Conservation (phyloP, 2,113 vertebrate genomes). For the Albula goreensis region DNA sequence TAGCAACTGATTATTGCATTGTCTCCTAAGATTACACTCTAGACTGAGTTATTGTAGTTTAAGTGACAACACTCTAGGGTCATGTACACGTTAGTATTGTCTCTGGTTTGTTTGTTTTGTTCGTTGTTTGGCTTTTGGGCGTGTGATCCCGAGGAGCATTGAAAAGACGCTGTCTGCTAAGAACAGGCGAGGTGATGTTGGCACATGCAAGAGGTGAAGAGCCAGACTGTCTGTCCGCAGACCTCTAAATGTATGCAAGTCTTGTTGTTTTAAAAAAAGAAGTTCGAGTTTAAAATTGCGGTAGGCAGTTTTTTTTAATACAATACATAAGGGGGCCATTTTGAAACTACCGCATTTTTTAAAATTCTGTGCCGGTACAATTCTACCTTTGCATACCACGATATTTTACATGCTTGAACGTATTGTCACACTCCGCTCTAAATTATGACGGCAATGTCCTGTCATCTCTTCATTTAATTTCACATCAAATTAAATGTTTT, state of each 20-base stretch:
- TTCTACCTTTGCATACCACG: too few species aligned
- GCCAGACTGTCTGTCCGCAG: not conserved
- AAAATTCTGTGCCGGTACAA: too few species aligned
- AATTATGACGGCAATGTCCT: not conserved
- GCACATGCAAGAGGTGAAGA: too few species aligned
- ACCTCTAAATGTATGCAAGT: not conserved
- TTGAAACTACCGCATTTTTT: too few species aligned
- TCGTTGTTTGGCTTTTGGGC: not conserved
- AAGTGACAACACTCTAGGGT: not conserved
- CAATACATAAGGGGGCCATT: not conserved
- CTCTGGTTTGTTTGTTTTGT: not conserved
- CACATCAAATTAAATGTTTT: not conserved
- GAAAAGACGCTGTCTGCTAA: not conserved
- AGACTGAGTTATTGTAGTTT: too few species aligned
- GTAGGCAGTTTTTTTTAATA: not conserved
- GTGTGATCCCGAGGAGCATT: not conserved
- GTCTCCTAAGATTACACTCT: too few species aligned
- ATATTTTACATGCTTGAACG: not conserved
- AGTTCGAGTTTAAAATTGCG: too few species aligned
- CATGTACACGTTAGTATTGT: not conserved
- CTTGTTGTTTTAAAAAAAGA: too few species aligned
- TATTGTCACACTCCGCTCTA: too few species aligned
- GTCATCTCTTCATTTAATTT: not conserved
- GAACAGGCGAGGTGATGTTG: too few species aligned
- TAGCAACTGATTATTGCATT: not conserved